Evolutionary conservation across 2,113 vertebrate genomes (phyloP), one percentile per base, ranked within the genome.

Genomic region (Stegostoma tigrinum): DNA sequence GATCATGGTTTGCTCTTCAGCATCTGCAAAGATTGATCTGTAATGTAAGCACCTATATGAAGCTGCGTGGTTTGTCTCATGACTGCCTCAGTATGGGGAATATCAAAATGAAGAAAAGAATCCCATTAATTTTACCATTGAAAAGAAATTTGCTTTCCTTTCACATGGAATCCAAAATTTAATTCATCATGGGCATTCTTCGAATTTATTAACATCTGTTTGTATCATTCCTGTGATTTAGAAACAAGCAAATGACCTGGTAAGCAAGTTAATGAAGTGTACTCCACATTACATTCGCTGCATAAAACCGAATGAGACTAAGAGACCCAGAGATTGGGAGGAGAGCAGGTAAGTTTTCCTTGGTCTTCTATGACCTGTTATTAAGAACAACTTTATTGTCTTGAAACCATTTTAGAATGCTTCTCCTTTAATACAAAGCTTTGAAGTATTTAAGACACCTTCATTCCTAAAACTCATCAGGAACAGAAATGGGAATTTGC

Each of bases 241-340:
- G 99, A 99, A 97, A 98, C 99, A 99, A 97, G 99, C 99, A 24
- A 99, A 99, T 0, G 98, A 99, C 96, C 98, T 99, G 96, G 99
- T 99, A 96, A 98, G 98, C 96, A 99, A 99, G 0, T 97, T 99
- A 96, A 99, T 99, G 98, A 98, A 98, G 96, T 99, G 99, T 96
- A 99, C 99, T 0, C 99, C 99, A 10, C 99, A 99, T 96, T 99
- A 99, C 96, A 99, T 99, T 97, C 99, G 99, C 96, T 99, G 99
- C 96, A 99, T 99, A 96, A 99, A 99, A 95, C 99, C 99, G 96
- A 99, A 99, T 0, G 99, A 99, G 98, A 99, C 99, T 95, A 99
- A 99, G 97, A 98, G 97, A 72, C 98, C 99, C 0, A 98, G 97
- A 45, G 99, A 99, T 97, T 99, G 99, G 99, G 99, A 99, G 96